Conservation (phyloP, 2,113 vertebrate genomes). For the Eonycteris spelaea region DNA sequence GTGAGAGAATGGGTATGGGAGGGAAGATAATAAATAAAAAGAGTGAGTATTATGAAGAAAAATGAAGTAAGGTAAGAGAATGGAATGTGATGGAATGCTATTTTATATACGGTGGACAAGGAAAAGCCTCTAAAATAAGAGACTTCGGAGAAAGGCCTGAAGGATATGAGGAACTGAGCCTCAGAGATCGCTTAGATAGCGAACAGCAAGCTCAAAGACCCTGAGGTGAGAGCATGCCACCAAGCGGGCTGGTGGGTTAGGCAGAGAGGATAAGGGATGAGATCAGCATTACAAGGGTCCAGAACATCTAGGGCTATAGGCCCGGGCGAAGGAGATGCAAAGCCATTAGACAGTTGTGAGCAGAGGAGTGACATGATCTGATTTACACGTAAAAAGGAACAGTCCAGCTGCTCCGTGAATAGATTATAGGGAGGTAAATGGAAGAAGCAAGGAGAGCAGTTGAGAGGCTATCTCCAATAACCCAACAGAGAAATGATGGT, state of each 20-base stretch:
- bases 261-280: background rate
- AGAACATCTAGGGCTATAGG: background rate
- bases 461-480: background rate
- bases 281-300: background rate
- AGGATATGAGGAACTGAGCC: background rate
- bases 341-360: background rate
- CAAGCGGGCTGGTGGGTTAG: background rate
- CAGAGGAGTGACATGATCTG: background rate
- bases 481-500: background rate
- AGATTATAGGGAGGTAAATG: background rate
- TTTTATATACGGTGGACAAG: background rate
- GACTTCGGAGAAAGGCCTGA: background rate
- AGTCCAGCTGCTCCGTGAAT: background rate
- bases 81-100: background rate
- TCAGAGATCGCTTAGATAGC: background rate
- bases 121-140: background rate
- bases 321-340: constrained; percentile 9
- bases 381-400: background rate
- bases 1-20: background rate
- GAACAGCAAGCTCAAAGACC: background rate
- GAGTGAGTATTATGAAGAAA: background rate
- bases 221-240: background rate
- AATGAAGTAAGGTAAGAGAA: background rate
- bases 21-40: background rate
- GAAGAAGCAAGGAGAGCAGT: background rate